Conservation (phyloP, 1,140 invertebrate genomes). For the Micrasema longulum region DNA sequence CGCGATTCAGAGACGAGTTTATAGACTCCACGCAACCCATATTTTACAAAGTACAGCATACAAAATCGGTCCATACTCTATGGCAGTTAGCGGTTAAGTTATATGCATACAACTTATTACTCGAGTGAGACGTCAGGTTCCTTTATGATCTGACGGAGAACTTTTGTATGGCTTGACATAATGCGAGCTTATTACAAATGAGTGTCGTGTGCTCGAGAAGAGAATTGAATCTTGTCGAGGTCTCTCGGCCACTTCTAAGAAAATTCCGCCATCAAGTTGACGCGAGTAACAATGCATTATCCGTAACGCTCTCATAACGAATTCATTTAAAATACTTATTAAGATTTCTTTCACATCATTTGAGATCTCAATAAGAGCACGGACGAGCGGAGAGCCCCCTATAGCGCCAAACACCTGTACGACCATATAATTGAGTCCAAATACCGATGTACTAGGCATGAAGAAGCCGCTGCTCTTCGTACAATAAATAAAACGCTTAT, state of each 20-base stretch:
- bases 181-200: conserved; percentile 18
- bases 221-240: not conserved
- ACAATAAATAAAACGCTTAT: conserved; percentile 53
- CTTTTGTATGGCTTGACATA: conserved; percentile 1
- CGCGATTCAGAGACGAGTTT: too few species aligned
- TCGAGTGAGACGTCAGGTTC: conserved; percentile 10
- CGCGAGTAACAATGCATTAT: conserved; percentile 36
- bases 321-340: conserved; percentile 50
- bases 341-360: conserved; percentile 46
- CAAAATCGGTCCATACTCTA: too few species aligned
- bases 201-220: conserved; percentile 18
- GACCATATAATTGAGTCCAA: conserved; percentile 45
- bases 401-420: conserved; percentile 38
- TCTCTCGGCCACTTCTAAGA: conserved; percentile 30
- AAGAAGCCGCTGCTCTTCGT: conserved; percentile 30
- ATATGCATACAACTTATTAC: not conserved
- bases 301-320: conserved; percentile 46
- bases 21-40: too few species aligned
- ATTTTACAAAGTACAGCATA: too few species aligned
- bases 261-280: conserved; percentile 5
- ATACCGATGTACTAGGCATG: conserved; percentile 34
- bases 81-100: too few species aligned
- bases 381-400: conserved; percentile 27
- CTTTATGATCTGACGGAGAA: conserved; percentile 11
- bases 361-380: conserved; percentile 47